Evolutionary conservation across 2,797 vertebrate species (phyloP).

Genomic region (Gymnodraco acuticeps): DNA sequence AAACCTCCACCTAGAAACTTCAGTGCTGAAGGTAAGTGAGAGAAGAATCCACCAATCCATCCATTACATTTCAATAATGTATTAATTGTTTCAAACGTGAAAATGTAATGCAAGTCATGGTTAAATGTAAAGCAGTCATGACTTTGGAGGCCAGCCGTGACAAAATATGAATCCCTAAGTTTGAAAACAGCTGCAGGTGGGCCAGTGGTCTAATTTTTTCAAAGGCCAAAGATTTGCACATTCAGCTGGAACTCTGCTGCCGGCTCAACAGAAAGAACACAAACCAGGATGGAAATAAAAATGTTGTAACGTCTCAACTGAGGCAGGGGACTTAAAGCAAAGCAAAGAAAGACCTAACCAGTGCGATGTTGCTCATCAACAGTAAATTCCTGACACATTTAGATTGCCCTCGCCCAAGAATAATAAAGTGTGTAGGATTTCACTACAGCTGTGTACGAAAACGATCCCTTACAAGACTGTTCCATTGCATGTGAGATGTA

Average conservation of each 20-base stretch:
- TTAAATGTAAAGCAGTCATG: constrained; percentile 28
- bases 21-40: constrained; percentile 90
- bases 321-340: constrained; percentile 57
- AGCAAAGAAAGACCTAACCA: constrained; percentile 58
- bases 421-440: constrained; percentile 79
- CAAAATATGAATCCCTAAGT: constrained; percentile 40
- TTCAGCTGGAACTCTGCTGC: constrained; percentile 66
- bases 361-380: constrained; percentile 74
- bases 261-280: constrained; percentile 54
- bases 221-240: constrained; percentile 73
- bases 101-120: constrained; percentile 32
- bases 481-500: constrained; percentile 64
- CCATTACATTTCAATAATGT: neutral
- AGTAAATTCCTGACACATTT: constrained; percentile 73
- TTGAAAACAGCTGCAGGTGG: constrained; percentile 60
- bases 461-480: constrained; percentile 65
- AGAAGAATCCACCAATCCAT: constrained; percentile 1
- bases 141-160: constrained; percentile 55
- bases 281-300: constrained; percentile 79
- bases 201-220: constrained; percentile 60
- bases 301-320: constrained; percentile 68
- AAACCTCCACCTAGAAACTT: constrained; percentile 84
- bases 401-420: constrained; percentile 69
- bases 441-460: constrained; percentile 66
- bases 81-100: constrained; percentile 10